Percentiles rank a stretch among this genome's conserved stretches.
phyloP scores from a whole-genome alignment of 2,113 vertebrate genomes.

The Protobothrops flavoviridis region DNA sequence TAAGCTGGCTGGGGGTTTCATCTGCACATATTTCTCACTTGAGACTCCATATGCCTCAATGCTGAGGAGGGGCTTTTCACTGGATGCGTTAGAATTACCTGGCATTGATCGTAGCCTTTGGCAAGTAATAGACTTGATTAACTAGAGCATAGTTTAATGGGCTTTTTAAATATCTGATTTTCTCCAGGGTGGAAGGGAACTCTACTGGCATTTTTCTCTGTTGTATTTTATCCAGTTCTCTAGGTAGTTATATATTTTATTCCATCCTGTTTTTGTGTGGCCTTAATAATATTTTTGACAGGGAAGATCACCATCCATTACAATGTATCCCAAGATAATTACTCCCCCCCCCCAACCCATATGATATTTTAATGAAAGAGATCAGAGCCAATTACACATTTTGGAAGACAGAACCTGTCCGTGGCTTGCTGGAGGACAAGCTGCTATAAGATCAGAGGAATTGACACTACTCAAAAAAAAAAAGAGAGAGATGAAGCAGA shows the following conservation, averaged over 20 bases:
- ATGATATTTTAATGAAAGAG: background rate
- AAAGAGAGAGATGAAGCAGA: background rate
- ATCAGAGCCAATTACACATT: background rate
- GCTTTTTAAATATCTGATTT: background rate
- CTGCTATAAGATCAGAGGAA: background rate
- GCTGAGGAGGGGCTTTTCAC: background rate
- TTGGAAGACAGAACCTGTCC: background rate
- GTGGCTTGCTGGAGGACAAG: background rate
- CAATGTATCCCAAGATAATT: background rate
- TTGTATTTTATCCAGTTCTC: background rate
- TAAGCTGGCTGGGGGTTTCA: background rate
- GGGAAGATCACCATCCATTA: background rate
- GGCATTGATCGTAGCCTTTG: background rate
- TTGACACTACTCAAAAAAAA: background rate
- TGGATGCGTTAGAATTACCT: background rate
- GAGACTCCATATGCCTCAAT: background rate
- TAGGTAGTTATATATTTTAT: background rate
- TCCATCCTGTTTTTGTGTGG: background rate
- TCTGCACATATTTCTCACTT: background rate
- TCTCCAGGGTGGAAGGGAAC: background rate
- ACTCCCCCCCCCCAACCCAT: background rate
- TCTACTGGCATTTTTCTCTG: background rate
- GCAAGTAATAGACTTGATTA: background rate
- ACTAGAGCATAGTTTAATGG: background rate
- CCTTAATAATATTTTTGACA: background rate